phyloP scores from a whole-genome alignment of 2,113 vertebrate species.

The Oncorhynchus masou region DNA sequence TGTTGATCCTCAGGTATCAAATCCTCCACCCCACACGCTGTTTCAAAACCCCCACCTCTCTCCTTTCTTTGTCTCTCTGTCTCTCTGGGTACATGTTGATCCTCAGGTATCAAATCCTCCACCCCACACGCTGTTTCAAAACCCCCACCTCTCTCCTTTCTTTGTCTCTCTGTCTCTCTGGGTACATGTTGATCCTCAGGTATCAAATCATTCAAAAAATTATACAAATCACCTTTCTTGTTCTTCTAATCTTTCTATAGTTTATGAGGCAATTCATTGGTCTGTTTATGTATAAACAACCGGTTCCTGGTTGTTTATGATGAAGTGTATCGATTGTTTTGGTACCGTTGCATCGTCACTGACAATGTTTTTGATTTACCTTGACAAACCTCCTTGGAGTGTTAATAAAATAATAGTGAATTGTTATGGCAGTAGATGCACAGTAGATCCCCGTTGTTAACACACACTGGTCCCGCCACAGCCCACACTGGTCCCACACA shows the following conservation, averaged over 20 bases:
- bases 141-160: too few relatives aligned
- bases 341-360: slow-evolving; percentile 77
- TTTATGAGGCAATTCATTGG: too few relatives aligned
- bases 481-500: slow-evolving; percentile 42
- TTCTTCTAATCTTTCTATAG: too few relatives aligned
- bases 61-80: slow-evolving; percentile 1
- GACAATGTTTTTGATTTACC: slow-evolving; percentile 93
- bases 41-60: too few relatives aligned
- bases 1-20: slow-evolving; percentile 73
- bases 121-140: not conserved
- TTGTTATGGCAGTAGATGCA: slow-evolving; percentile 82
- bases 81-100: slow-evolving; percentile 74
- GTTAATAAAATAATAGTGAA: slow-evolving; percentile 83
- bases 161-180: slow-evolving; percentile 40
- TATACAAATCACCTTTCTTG: too few relatives aligned
- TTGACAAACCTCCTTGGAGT: slow-evolving; percentile 90
- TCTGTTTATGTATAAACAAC: too few relatives aligned
- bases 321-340: not conserved
- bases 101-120: slow-evolving; percentile 37
- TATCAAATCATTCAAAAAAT: not conserved
- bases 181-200: slow-evolving; percentile 75
- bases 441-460: slow-evolving; percentile 68
- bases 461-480: slow-evolving; percentile 46
- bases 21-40: slow-evolving; percentile 2
- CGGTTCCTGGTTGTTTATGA: not conserved